phyloP scores from a whole-genome alignment of 53 echinoderm and acorn worm genomes.

The Temnopleurus reevesii region DNA sequence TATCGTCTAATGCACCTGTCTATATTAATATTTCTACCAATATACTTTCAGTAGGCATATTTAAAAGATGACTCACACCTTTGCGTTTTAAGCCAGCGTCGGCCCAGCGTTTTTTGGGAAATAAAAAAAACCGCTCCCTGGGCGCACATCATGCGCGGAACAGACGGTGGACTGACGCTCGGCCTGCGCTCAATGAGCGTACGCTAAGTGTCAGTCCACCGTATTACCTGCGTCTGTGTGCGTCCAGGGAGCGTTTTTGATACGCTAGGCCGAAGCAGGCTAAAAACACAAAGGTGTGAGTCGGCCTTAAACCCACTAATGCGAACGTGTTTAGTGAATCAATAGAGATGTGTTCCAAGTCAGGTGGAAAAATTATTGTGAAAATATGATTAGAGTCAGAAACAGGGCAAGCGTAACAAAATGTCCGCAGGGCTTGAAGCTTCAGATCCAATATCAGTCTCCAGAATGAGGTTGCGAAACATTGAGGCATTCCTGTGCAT shows the following conservation, averaged over 20 bases:
- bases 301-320: background rate
- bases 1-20: background rate
- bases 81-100: too few species aligned
- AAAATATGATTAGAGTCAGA: slow-evolving; percentile 12
- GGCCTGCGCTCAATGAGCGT: too few species aligned
- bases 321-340: slow-evolving; percentile 14
- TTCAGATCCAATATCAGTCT: background rate
- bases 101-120: too few species aligned
- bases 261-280: too few species aligned
- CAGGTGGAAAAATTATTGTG: slow-evolving; percentile 37
- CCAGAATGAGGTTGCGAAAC: background rate
- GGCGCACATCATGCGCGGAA: too few species aligned
- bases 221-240: too few species aligned
- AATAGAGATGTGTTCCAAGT: background rate
- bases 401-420: background rate
- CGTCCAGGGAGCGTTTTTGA: too few species aligned
- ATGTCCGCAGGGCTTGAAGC: background rate
- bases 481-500: background rate
- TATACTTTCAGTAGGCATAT: background rate
- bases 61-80: too few species aligned
- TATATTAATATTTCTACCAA: background rate
- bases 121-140: too few species aligned
- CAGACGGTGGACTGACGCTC: too few species aligned
- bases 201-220: too few species aligned
- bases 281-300: too few species aligned